phyloP scores from a whole-genome alignment of 92 coral and sea anemone genomes.

The Anthopleura xanthogrammica region DNA sequence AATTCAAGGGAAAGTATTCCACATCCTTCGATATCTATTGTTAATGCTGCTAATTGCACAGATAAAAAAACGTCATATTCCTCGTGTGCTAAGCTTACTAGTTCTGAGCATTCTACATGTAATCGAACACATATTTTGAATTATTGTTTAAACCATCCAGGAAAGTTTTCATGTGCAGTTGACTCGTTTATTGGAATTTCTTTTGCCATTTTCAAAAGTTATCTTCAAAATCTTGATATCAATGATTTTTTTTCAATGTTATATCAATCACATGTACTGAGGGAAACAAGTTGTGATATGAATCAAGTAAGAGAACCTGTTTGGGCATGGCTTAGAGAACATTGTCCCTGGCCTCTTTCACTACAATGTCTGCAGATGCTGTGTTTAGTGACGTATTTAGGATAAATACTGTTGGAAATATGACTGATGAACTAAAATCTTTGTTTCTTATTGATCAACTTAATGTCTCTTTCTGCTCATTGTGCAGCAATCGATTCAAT shows the following conservation, averaged over 20 bases:
- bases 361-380: slow-evolving; percentile 66
- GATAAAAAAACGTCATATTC: no score
- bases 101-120: no score
- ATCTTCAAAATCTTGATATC: slow-evolving; percentile 35
- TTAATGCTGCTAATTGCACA: no score
- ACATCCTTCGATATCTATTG: no score
- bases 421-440: slow-evolving; percentile 50
- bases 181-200: slow-evolving; percentile 59
- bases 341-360: slow-evolving; percentile 42
- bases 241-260: slow-evolving; percentile 51
- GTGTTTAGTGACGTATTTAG: slow-evolving; percentile 67
- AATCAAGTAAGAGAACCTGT: slow-evolving; percentile 55
- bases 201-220: slow-evolving; percentile 36
- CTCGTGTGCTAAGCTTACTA: no score
- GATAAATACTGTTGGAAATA: slow-evolving; percentile 39
- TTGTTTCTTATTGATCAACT: slow-evolving; percentile 50
- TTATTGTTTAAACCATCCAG: slow-evolving; percentile 56
- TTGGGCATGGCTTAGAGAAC: slow-evolving; percentile 48
- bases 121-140: slow-evolving; percentile 51
- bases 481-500: background rate
- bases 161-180: slow-evolving; percentile 72
- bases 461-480: slow-evolving; percentile 29
- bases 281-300: slow-evolving; percentile 26
- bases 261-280: slow-evolving; percentile 35
- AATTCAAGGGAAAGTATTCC: no score